Conservation (phyloP, 2,888 invertebrate genomes). For the Drosophila monieri region DNA sequence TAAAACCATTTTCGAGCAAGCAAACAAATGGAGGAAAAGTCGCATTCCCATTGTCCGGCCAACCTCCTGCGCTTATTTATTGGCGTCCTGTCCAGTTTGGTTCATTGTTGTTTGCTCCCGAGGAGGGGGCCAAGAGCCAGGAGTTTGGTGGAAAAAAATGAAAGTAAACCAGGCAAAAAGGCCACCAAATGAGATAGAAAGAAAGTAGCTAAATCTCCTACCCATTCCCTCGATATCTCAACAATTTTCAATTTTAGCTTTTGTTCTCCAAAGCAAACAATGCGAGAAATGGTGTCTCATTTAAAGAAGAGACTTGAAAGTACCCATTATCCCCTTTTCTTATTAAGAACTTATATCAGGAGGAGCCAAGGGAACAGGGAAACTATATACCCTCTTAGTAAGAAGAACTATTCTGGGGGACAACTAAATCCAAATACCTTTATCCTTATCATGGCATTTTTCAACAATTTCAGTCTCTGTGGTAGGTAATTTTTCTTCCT, state of each 20-base stretch:
- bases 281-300: slow-evolving; percentile 23
- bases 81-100: slow-evolving; percentile 65
- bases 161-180: slow-evolving; percentile 76
- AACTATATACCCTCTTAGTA: slow-evolving; percentile 14
- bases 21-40: slow-evolving; percentile 56
- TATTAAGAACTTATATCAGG: background rate
- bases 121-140: slow-evolving; percentile 34
- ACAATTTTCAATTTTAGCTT: slow-evolving; percentile 78
- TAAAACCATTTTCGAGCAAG: slow-evolving; percentile 74
- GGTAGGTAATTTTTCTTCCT: slow-evolving; percentile 28
- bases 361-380: background rate
- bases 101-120: slow-evolving; percentile 70
- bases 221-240: slow-evolving; percentile 59
- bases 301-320: background rate
- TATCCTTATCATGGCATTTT: slow-evolving; percentile 62
- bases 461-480: slow-evolving; percentile 32
- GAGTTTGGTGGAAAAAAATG: slow-evolving; percentile 19
- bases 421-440: slow-evolving; percentile 75
- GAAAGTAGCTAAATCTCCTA: slow-evolving; percentile 61
- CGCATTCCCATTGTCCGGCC: slow-evolving; percentile 39
- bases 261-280: slow-evolving; percentile 63
- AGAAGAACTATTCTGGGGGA: slow-evolving; percentile 32
- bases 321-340: background rate
- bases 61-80: slow-evolving; percentile 68
- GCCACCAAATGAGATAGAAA: slow-evolving; percentile 63